Conservation (phyloP, 2,113 vertebrate species). For the Piprites chloris region DNA sequence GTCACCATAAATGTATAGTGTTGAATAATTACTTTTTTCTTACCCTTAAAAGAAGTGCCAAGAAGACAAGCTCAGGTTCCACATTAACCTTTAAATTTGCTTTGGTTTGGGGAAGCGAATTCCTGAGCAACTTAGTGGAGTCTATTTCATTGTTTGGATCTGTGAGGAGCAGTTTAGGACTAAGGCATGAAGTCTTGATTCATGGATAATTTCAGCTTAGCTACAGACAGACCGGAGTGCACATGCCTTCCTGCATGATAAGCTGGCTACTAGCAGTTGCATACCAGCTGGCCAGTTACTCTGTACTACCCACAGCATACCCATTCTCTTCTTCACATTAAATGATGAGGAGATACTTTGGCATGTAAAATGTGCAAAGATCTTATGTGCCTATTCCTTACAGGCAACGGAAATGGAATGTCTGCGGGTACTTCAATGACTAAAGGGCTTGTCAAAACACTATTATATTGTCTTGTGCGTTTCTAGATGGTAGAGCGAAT, state of each 20-base stretch:
- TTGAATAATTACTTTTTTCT: background rate
- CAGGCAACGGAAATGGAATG: background rate
- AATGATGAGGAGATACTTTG: background rate
- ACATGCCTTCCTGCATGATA: background rate
- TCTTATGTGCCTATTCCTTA: background rate
- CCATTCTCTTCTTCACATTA: background rate
- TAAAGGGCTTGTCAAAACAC: background rate
- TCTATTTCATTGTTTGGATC: background rate
- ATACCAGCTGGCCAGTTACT: background rate
- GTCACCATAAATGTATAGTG: background rate
- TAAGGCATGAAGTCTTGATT: background rate
- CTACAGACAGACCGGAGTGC: background rate
- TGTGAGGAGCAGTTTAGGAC: background rate
- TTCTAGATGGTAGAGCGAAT: background rate
- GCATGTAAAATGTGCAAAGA: background rate
- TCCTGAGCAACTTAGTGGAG: background rate
- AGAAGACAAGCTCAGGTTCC: background rate
- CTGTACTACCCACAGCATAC: background rate
- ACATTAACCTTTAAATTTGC: background rate
- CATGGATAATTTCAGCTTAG: background rate
- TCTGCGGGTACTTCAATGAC: background rate
- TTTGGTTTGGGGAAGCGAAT: background rate
- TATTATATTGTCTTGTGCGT: fast-evolving
- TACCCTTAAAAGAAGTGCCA: background rate
- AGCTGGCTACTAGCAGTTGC: background rate